Base-by-base conservation (phyloP, 2,113 vertebrate species). In the Shinisaurus crocodilurus region DNA sequence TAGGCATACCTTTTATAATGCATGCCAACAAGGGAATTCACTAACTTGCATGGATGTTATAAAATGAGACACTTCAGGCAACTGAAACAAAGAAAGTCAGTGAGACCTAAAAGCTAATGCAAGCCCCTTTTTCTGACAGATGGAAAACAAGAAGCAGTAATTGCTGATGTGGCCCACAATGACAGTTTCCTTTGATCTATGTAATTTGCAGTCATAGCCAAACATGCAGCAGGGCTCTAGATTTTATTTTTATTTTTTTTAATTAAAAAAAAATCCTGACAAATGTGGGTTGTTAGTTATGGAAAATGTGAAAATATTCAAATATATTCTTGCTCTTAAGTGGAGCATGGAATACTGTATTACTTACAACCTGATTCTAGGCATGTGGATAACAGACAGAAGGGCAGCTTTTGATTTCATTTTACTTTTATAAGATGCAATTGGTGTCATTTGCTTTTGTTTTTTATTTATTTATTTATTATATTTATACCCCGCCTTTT, bases 1-100 rank as follows among this genome's bases (percentile, higher is more conserved):
- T 60, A 27, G n/a, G 12, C 20, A 32, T 34, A 40, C 16, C 7
- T 63, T 86, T 23, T 65, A 57, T 54, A 48, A 34, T 20, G 20
- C 54, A 27, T 63, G 43, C 27, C 82, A 34, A 13, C 34, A 32
- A 40, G 50, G 9, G 32, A 82, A 50, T 34, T 67, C 10, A 23
- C n/a, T 82, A 50, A 43, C 72, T 91, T 80, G 84, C 40, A 85
- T 32, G 60, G 32, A n/a, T 84, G 85, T 65, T 63, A 83, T 86
- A 37, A 86, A 91, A 86, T 43, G 50, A 48, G n/a, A 60, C 8
- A 43, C 40, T 45, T 77, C 4, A 69, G 54, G 57, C 50, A 82
- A 32, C 37, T 88, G 87, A 92, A 85, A 87, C 23, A 77, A 85
- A 67, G 45, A 4, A 77, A 10, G 2, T 15, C 48, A 40, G 57